Conservation (phyloP, 2,113 vertebrate species). For the Takifugu flavidus region DNA sequence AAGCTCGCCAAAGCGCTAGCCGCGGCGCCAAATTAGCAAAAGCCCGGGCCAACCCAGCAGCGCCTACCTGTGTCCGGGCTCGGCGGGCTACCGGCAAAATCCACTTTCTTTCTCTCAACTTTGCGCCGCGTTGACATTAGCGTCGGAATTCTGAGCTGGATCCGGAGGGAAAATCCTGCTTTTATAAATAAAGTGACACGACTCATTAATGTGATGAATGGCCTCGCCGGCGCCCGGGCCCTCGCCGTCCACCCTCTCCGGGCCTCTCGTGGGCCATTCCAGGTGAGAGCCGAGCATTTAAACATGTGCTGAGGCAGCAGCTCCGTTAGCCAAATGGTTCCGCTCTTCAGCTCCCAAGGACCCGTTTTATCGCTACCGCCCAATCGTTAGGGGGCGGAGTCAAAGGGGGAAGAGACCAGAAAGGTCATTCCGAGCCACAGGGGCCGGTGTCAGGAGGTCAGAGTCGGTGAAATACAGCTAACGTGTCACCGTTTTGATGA, state of each 20-base stretch:
- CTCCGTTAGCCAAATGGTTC: slow-evolving; percentile 49
- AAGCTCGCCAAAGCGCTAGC: slow-evolving; percentile 1
- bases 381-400: slow-evolving; percentile 59
- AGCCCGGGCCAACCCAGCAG: not conserved
- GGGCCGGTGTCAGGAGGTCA: too few relatives aligned
- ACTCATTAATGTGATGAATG: slow-evolving; percentile 73
- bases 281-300: slow-evolving; percentile 60
- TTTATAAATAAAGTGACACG: slow-evolving; percentile 64
- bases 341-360: slow-evolving; percentile 57
- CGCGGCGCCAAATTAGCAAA: slow-evolving; percentile 12
- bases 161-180: slow-evolving; percentile 13
- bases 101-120: too few relatives aligned
- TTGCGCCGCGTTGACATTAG: too few relatives aligned
- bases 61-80: too few relatives aligned
- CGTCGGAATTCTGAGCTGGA: slow-evolving; percentile 33
- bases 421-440: not conserved
- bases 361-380: slow-evolving; percentile 61
- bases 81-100: not conserved
- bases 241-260: slow-evolving; percentile 12
- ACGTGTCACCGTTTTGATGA: too few relatives aligned
- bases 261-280: slow-evolving; percentile 51
- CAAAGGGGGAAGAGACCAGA: slow-evolving; percentile 28
- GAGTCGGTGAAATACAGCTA: too few relatives aligned
- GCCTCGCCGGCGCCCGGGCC: slow-evolving; percentile 44
- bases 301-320: slow-evolving; percentile 70